Conservation (phyloP, 2,797 vertebrate genomes). For the Acanthurus leucopareius region DNA sequence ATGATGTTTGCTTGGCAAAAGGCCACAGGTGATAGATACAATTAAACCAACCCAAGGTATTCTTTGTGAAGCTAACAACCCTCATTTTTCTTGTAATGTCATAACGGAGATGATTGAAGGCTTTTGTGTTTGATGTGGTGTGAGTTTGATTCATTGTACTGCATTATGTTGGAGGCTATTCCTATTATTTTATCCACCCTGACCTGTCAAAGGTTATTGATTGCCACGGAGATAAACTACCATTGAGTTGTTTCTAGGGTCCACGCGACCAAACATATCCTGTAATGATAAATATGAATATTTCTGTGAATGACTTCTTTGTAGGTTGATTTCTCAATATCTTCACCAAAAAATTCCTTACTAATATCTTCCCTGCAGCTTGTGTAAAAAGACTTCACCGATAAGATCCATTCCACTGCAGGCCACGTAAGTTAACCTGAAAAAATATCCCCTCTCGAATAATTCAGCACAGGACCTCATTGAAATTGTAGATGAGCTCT, state of each 20-base stretch:
- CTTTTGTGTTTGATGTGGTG: not conserved
- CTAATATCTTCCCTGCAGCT: not conserved
- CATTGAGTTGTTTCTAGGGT: not conserved
- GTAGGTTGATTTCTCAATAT: not conserved
- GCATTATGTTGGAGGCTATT: not conserved
- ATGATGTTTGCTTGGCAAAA: too few relatives aligned
- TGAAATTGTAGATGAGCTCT: constrained; percentile 46
- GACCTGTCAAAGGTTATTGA: constrained; percentile 3
- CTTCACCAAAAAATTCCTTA: not conserved
- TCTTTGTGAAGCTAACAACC: too few relatives aligned
- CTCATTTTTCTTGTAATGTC: too few relatives aligned
- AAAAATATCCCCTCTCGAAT: constrained; percentile 2
- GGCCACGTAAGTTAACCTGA: constrained; percentile 1
- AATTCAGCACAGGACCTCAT: constrained; percentile 9
- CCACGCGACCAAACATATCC: not conserved
- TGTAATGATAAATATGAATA: not conserved
- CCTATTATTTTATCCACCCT: constrained; percentile 1
- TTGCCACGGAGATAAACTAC: not conserved
- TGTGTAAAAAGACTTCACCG: not conserved
- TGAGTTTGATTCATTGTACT: not conserved
- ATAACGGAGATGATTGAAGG: too few relatives aligned
- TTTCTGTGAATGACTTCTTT: not conserved
- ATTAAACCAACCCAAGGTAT: too few relatives aligned
- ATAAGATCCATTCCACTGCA: constrained; percentile 2
- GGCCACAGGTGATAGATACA: too few relatives aligned